Evolutionary conservation across 2,113 vertebrate genomes (phyloP).

Genomic region (Cynopterus brachyotis): DNA sequence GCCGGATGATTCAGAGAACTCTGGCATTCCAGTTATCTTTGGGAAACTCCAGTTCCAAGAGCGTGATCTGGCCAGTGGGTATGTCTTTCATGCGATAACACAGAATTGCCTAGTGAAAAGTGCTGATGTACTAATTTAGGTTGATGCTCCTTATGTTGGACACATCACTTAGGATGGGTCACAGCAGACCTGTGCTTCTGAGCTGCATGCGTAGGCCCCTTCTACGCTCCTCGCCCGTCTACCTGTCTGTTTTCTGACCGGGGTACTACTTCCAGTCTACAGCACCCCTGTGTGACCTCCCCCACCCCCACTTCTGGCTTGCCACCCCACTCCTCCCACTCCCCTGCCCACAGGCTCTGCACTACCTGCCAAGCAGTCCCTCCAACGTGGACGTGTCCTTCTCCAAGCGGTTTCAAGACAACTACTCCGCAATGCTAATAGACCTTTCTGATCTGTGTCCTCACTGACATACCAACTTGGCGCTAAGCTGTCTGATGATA

Average conservation of each 20-base stretch:
- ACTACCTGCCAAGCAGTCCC: neutral
- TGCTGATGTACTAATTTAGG: neutral
- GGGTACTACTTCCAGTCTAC: neutral
- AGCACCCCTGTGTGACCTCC: neutral
- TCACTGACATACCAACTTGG: neutral
- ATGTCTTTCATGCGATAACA: neutral
- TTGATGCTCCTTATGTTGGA: neutral
- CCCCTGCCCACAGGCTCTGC: neutral
- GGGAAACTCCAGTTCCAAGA: neutral
- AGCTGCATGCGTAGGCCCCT: neutral
- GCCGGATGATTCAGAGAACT: neutral
- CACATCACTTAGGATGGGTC: neutral
- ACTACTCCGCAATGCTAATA: neutral
- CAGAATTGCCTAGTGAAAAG: neutral
- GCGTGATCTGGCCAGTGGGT: neutral
- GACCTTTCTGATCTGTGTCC: neutral
- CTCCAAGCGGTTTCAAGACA: neutral
- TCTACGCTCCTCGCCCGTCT: neutral
- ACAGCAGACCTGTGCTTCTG: neutral
- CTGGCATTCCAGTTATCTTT: neutral
- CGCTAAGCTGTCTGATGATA: neutral
- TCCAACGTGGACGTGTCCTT: neutral
- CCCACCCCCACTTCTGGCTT: neutral
- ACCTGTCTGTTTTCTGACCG: neutral
- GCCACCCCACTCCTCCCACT: neutral